Evolutionary conservation across 2,888 invertebrate species (phyloP), one percentile per base, ranked within the genome.

Genomic region (Tineola bisselliella): DNA sequence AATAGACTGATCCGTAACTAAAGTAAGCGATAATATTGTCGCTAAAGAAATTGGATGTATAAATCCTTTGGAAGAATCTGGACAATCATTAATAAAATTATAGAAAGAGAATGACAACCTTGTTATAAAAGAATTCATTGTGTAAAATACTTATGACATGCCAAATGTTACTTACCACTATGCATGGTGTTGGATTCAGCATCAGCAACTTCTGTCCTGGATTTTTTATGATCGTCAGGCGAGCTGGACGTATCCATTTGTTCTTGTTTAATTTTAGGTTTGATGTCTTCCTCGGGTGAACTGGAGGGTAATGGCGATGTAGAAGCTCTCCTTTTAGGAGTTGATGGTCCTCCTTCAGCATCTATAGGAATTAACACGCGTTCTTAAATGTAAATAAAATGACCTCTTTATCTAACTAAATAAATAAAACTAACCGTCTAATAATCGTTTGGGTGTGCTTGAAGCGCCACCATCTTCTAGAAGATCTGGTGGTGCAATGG

Each of bases 131-230:
- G 19, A 54, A 54, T 25, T 8, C 11, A n/a, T 10, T 54, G 11
- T 52, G 11, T 5, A n/a, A 6, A 44, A 44, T 44, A 44, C 48
- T 15, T 15, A 15, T 13, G 17, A 5, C 6, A 15, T 17, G 15
- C 2, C n/a, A 48, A 48, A 48, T 15, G n/a, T 48, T 15, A 88
- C 93, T 93, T 80, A 96, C 96, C 96, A 86, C 95, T 94, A 81
- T 94, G 94, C 84, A 94, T 93, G 62, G 96, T 96, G 76, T 96
- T 96, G 33, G 95, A 94, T 79, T 95, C 95, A 58, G 95, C 95
- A 76, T 96, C 96, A 64, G 91, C 94, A 38, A 93, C 91, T 81
- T 93, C 94, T 61, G 93, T 93, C 74, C 94, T 90, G 44, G 91
- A 90, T 71, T 94, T 93, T 78, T 94, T 94, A 65, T 90, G 87